Base-by-base conservation (phyloP, 2,888 invertebrate species). In the Protophormia terraenovae region DNA sequence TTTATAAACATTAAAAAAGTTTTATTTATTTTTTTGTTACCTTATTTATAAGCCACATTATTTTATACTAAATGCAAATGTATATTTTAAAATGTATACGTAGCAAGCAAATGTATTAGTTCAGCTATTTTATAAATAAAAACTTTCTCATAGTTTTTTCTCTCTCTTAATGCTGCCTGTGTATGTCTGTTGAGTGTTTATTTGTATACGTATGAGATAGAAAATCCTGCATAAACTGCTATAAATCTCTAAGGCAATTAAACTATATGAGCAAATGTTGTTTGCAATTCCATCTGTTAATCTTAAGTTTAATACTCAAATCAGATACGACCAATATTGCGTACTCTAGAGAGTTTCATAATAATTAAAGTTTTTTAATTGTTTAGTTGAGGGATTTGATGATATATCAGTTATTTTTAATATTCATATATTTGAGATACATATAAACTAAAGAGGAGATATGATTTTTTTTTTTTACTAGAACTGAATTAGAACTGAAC, bases 241-340 rank as follows among this genome's bases (percentile, higher is more conserved):
- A 35, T 80, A 73, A 80, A 73, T 72, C 80, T 80, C 80, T 72
- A 55, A 66, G 72, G 80, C 80, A 72, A 72, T 80, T 72, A 66
- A 72, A 72, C 19, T 80, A 66, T 64, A 73, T 72, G 72, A 72
- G 80, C 80, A 73, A 45, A 72, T 55, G 64, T 64, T 80, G 72
- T 80, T 80, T 80, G 80, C 64, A 80, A 72, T 16, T 55, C 62
- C 53, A 53, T 47, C 72, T 72, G 80, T 66, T 73, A 66, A 73
- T 80, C 72, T 80, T 55, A 66, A 45, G 47, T 72, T 55, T 66
- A 24, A 16, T 80, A 19, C 45, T 55, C 5, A 35, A 55, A 55
- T 24, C 66, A 55, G 64, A 47, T 41, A 47, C 24, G 55, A 1
- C 16, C 64, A 72, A 66, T 58, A 66, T 24, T 55, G 2, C 19